Percentiles rank a stretch among this genome's conserved stretches.
phyloP scores from a whole-genome alignment of 2,888 invertebrate genomes.

The Nasonia oneida region DNA sequence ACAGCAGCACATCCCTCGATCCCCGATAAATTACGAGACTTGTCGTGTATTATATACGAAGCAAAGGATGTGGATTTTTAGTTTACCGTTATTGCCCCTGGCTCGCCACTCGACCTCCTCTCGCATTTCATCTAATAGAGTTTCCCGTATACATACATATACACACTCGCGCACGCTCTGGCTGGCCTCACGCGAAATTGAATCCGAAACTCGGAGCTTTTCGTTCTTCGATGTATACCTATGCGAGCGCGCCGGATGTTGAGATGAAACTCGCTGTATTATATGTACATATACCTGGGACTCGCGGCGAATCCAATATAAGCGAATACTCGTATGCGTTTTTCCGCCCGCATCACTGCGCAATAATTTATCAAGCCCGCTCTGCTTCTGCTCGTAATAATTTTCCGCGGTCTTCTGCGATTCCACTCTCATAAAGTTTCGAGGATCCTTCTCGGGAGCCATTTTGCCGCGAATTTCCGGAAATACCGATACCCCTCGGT shows the following conservation, averaged over 20 bases:
- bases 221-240: not conserved
- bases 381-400: not conserved
- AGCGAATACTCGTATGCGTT: constrained; percentile 17
- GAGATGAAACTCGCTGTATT: constrained; percentile 43
- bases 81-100: constrained; percentile 45
- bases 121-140: constrained; percentile 45
- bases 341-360: constrained; percentile 47
- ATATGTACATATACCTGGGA: not conserved
- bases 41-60: constrained; percentile 8
- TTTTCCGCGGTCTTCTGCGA: not conserved
- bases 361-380: constrained; percentile 48
- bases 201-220: constrained; percentile 55
- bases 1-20: constrained; percentile 14
- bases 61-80: constrained; percentile 26
- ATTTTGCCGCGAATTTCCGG: not conserved
- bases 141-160: constrained; percentile 37
- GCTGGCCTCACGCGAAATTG: constrained; percentile 56
- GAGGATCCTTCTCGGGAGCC: not conserved
- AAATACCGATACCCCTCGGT: not conserved
- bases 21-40: constrained; percentile 39
- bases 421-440: constrained; percentile 4
- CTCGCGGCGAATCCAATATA: constrained; percentile 57
- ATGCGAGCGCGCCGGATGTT: not conserved
- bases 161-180: not conserved
- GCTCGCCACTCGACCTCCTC: not conserved